These are phyloP conservation scores for Phalangium opilio DNA, from an alignment of 2,888 invertebrate species.

Conservation along the genomic window DNA sequence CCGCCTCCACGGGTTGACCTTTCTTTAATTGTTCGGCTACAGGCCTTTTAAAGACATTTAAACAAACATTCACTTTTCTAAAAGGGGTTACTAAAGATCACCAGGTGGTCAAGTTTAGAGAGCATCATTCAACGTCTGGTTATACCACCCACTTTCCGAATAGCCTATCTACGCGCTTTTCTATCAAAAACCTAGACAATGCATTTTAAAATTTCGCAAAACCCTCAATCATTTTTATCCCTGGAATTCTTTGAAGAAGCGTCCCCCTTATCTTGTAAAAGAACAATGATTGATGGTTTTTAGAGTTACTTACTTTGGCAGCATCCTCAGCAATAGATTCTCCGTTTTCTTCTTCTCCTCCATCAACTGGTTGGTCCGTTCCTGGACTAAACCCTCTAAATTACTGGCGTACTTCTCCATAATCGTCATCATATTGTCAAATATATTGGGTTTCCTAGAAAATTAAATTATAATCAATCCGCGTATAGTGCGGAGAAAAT, in stretches of 20 bases:
- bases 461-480: constrained; percentile 8
- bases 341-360: constrained; percentile 76
- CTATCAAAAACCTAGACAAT: neutral
- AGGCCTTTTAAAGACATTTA: neutral
- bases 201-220: too few species aligned
- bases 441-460: constrained; percentile 60
- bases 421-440: constrained; percentile 75
- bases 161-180: too few species aligned
- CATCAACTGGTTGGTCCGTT: constrained; percentile 58
- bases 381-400: constrained; percentile 64
- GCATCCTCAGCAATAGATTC: constrained; percentile 63
- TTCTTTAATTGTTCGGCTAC: neutral
- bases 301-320: constrained; percentile 49
- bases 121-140: neutral
- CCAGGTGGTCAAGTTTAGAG: too few species aligned
- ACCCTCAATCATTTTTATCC: too few species aligned
- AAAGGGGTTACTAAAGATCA: too few species aligned
- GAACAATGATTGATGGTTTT: too few species aligned
- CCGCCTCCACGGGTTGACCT: neutral
- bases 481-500: neutral
- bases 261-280: too few species aligned
- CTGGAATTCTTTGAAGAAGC: too few species aligned
- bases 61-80: neutral
- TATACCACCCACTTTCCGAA: too few species aligned
- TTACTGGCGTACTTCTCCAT: constrained; percentile 85